Percentiles rank a stretch among this genome's conserved stretches.
Conservation (phyloP, 2,797 vertebrate species). For the Champsocephalus esox region DNA sequence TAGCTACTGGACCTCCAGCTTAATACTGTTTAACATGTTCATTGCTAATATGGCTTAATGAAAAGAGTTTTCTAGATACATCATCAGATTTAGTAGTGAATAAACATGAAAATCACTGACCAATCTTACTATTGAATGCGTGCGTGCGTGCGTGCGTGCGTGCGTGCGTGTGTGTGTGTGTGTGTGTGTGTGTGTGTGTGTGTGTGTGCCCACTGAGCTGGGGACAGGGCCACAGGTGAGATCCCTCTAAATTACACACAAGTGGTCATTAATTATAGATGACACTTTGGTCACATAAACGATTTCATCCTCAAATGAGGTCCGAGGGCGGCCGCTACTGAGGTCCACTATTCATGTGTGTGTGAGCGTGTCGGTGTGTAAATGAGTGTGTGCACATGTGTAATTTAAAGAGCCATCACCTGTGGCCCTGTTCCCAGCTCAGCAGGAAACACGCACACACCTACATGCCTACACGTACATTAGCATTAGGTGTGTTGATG, state of each 20-base stretch:
- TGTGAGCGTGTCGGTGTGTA: slow-evolving; percentile 38
- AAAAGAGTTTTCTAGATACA: background rate
- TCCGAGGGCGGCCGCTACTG: slow-evolving; percentile 77
- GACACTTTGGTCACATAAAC: slow-evolving; percentile 88
- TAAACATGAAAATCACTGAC: no score
- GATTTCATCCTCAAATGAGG: slow-evolving; percentile 92
- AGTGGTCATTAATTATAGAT: slow-evolving; percentile 92
- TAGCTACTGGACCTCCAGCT: no score
- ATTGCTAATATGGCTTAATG: rapidly evolving
- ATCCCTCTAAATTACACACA: slow-evolving; percentile 90
- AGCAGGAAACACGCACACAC: slow-evolving; percentile 61
- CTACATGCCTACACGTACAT: slow-evolving; percentile 23
- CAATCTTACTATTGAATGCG: background rate
- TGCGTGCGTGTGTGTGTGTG: background rate
- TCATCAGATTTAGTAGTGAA: no score
- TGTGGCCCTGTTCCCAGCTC: slow-evolving; percentile 81
- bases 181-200: slow-evolving; percentile 56
- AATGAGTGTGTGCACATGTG: slow-evolving; percentile 45
- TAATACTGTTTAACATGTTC: background rate
- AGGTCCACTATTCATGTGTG: slow-evolving; percentile 75
- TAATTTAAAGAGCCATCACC: slow-evolving; percentile 89
- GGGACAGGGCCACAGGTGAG: slow-evolving; percentile 88
- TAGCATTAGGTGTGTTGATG: slow-evolving; percentile 47
- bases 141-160: background rate
- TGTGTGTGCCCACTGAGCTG: slow-evolving; percentile 70